A percentile compares a stretch with the other conserved stretches of the same genome.
Evolutionary conservation across 2,888 invertebrate species (phyloP).

Genomic region (Periphyllus acericola): DNA sequence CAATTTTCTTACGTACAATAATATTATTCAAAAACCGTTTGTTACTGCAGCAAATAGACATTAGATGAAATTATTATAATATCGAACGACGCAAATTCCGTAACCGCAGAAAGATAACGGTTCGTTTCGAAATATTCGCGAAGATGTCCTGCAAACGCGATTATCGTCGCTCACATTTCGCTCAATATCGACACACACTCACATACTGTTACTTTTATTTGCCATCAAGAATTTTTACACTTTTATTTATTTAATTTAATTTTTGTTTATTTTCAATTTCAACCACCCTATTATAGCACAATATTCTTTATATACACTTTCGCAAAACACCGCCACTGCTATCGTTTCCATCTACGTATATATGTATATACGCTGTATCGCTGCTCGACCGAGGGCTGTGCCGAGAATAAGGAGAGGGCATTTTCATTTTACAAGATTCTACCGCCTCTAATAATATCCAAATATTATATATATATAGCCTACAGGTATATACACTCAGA

Average conservation of each 20-base stretch:
- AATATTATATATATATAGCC: neutral
- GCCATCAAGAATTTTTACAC: neutral
- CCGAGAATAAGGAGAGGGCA: neutral
- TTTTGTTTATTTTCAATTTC: conserved; percentile 56
- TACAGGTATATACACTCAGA: neutral
- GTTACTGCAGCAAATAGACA: too few species aligned
- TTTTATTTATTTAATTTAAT: neutral
- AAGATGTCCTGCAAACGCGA: neutral
- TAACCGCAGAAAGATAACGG: too few species aligned
- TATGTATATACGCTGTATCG: neutral
- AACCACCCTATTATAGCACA: neutral
- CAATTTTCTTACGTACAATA: too few species aligned
- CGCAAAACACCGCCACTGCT: neutral
- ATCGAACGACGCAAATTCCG: too few species aligned
- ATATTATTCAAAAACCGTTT: too few species aligned
- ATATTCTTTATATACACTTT: conserved; percentile 27
- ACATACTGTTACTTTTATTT: conserved; percentile 3
- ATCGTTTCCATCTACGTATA: neutral
- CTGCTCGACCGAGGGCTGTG: neutral
- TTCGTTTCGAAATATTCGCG: neutral
- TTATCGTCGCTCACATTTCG: neutral
- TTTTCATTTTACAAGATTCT: conserved; percentile 37
- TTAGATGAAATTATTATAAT: too few species aligned
- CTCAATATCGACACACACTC: neutral
- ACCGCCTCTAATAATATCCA: conserved; percentile 40